These are phyloP conservation scores for Danaus melanippus DNA, from an alignment of 1,140 invertebrate species.

Conservation along the genomic window DNA sequence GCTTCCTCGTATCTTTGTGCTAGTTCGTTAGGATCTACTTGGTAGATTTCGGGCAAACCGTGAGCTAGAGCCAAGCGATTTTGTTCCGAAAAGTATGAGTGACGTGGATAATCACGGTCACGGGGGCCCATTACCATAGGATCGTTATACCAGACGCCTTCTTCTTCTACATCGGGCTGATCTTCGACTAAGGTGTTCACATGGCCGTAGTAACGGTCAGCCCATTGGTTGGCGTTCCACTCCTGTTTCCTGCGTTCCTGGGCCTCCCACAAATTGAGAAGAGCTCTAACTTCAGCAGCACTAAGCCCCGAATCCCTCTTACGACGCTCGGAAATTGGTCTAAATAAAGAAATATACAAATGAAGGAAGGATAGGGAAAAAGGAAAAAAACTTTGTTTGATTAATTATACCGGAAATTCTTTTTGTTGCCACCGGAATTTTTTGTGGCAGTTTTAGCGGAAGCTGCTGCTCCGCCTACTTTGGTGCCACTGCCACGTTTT, in stretches of 20 bases:
- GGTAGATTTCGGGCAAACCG: conserved; percentile 55
- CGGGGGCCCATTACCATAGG: conserved; percentile 52
- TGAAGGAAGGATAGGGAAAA: neutral
- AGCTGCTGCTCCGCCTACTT: conserved; percentile 56
- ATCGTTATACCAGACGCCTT: conserved; percentile 65
- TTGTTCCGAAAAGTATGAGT: conserved; percentile 63
- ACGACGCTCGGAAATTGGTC: conserved; percentile 58
- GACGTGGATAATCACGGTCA: conserved; percentile 54
- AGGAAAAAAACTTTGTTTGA: neutral
- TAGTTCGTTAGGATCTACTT: conserved; percentile 53
- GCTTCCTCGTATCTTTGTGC: conserved; percentile 61
- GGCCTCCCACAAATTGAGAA: conserved; percentile 67
- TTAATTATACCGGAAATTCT: conserved; percentile 53
- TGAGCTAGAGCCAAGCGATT: conserved; percentile 52
- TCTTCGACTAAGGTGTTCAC: conserved; percentile 53
- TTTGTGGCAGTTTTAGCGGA: conserved; percentile 60
- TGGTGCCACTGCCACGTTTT: conserved; percentile 61
- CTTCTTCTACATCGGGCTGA: conserved; percentile 57
- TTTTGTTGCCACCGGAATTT: conserved; percentile 60
- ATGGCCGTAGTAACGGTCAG: conserved; percentile 55
- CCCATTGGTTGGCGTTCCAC: conserved; percentile 59
- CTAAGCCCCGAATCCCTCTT: conserved; percentile 68
- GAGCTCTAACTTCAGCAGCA: conserved; percentile 62
- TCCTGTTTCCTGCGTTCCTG: conserved; percentile 67
- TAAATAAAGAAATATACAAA: conserved; percentile 18